A percentile compares a stretch with the other conserved stretches of the same genome.
phyloP scores from a whole-genome alignment of 2,888 invertebrate species.

The Melanchra persicariae region DNA sequence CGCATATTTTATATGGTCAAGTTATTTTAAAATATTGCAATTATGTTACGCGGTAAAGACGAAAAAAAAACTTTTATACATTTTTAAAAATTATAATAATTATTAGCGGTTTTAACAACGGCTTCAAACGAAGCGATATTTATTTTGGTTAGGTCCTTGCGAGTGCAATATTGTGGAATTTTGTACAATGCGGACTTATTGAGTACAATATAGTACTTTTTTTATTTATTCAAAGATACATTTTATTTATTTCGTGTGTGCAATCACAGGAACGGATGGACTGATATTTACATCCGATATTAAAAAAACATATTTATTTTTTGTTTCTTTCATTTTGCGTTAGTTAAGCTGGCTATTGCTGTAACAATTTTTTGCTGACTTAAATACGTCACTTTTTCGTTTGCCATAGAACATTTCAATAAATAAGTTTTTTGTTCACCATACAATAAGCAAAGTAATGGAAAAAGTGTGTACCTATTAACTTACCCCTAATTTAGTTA shows the following conservation, averaged over 20 bases:
- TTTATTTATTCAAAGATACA: slow-evolving; percentile 77
- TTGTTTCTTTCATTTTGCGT: slow-evolving; percentile 68
- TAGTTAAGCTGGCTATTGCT: slow-evolving; percentile 75
- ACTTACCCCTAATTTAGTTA: slow-evolving; percentile 91
- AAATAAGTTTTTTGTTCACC: slow-evolving; percentile 78
- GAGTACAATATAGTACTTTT: slow-evolving; percentile 79
- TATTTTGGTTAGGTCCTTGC: slow-evolving; percentile 66
- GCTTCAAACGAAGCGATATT: slow-evolving; percentile 71
- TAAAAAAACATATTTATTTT: slow-evolving; percentile 73
- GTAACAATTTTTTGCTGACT: slow-evolving; percentile 76
- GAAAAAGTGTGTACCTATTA: slow-evolving; percentile 90
- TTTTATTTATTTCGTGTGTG: slow-evolving; percentile 75
- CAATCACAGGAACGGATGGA: slow-evolving; percentile 87
- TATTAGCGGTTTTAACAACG: slow-evolving; percentile 66
- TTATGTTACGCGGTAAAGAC: slow-evolving; percentile 71
- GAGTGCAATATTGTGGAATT: slow-evolving; percentile 68
- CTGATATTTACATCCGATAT: slow-evolving; percentile 86
- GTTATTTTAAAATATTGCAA: slow-evolving; percentile 72
- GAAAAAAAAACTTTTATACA: slow-evolving; percentile 67
- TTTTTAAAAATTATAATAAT: slow-evolving; percentile 65
- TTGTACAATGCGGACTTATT: slow-evolving; percentile 66
- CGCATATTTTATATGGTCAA: slow-evolving; percentile 72
- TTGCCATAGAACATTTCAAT: slow-evolving; percentile 73
- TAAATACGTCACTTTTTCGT: slow-evolving; percentile 74
- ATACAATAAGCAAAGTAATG: slow-evolving; percentile 85